Conservation (phyloP, 2,888 invertebrate species). For the Eristalinus aeneus region DNA sequence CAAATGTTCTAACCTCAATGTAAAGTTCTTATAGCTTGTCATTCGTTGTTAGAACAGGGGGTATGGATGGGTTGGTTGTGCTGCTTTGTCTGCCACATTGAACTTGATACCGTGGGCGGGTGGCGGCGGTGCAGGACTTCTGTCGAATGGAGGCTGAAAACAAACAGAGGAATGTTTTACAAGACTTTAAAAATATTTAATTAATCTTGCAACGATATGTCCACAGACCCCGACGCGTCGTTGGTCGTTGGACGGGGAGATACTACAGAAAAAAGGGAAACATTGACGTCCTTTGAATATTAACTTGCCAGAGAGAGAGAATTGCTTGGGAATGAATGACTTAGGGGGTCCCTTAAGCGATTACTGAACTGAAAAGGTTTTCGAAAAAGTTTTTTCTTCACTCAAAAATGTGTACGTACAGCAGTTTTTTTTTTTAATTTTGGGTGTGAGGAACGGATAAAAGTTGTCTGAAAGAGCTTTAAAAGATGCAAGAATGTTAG, state of each 20-base stretch:
- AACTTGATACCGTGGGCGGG: not conserved
- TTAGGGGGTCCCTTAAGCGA: not conserved
- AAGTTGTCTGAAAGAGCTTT: no score
- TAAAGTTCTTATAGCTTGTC: not conserved
- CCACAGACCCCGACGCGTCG: not conserved
- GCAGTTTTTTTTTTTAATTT: no score
- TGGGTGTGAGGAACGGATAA: no score
- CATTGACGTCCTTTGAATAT: not conserved
- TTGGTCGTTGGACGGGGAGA: not conserved
- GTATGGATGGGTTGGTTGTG: not conserved
- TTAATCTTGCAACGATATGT: constrained; percentile 1
- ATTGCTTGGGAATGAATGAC: not conserved
- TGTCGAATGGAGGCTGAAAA: not conserved
- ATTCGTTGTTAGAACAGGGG: not conserved
- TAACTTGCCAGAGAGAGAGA: not conserved
- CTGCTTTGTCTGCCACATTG: not conserved
- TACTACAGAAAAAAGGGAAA: not conserved
- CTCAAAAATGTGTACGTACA: not conserved
- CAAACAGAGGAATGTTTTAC: constrained; percentile 3
- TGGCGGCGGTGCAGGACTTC: not conserved
- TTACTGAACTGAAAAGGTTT: not conserved
- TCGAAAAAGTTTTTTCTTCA: not conserved
- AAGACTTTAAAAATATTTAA: constrained; percentile 13
- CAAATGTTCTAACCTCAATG: constrained; percentile 2
- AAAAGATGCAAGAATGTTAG: no score